Percentiles rank a stretch among this genome's conserved stretches.
phyloP scores from a whole-genome alignment of 1,140 invertebrate genomes.

The Apis florea region DNA sequence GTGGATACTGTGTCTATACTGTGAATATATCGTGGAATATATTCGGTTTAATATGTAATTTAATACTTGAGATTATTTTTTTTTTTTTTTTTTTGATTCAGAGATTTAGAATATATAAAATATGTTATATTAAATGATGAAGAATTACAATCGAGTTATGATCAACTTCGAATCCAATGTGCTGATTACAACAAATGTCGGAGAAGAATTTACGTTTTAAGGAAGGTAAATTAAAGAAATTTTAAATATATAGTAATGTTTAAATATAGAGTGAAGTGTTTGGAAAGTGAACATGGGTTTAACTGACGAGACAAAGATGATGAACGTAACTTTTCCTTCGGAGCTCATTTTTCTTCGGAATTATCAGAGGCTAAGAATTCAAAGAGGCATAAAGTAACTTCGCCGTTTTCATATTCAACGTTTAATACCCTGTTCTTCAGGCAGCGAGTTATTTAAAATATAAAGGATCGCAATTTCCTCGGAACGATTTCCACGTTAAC shows the following conservation, averaged over 20 bases:
- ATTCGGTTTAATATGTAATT: no score
- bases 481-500: background rate
- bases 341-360: background rate
- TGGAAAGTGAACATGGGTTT: background rate
- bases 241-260: background rate
- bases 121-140: no score
- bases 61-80: no score
- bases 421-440: background rate
- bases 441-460: background rate
- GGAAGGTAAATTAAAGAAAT: background rate
- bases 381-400: slow-evolving; percentile 8
- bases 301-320: background rate
- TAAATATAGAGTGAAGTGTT: background rate
- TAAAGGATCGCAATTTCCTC: slow-evolving; percentile 10
- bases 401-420: background rate
- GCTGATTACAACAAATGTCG: no score
- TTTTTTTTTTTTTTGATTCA: no score
- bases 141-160: no score
- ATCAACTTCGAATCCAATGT: no score
- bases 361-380: slow-evolving; percentile 5
- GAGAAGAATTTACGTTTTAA: no score
- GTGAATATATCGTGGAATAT: no score
- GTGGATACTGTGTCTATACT: background rate
- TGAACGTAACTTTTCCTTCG: background rate
- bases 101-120: no score